phyloP scores from a whole-genome alignment of 2,888 invertebrate species.

The Dryomyza anilis region DNA sequence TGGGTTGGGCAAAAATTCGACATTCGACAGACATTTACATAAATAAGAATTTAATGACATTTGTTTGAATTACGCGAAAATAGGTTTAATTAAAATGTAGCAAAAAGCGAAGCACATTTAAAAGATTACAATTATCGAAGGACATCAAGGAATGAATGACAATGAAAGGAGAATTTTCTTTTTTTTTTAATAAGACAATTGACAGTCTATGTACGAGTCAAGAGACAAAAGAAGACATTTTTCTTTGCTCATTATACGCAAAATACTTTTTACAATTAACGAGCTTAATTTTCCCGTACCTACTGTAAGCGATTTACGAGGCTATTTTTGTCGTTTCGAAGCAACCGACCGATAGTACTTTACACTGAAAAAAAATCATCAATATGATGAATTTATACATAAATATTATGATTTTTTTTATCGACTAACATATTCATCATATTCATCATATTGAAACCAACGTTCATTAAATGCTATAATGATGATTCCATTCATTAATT shows the following conservation, averaged over 20 bases:
- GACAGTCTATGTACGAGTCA: too few relatives aligned
- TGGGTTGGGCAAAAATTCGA: too few relatives aligned
- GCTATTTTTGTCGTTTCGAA: neutral
- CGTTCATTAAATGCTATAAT: too few relatives aligned
- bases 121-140: slow-evolving; percentile 1
- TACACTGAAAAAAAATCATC: too few relatives aligned
- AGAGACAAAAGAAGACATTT: neutral
- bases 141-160: too few relatives aligned
- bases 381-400: too few relatives aligned
- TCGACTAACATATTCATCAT: too few relatives aligned
- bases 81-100: slow-evolving; percentile 28
- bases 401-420: too few relatives aligned
- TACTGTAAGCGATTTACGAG: neutral
- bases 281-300: slow-evolving; percentile 5
- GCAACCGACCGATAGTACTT: neutral
- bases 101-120: slow-evolving; percentile 4
- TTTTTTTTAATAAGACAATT: too few relatives aligned
- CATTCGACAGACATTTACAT: slow-evolving; percentile 16
- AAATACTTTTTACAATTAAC: slow-evolving; percentile 15
- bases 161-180: too few relatives aligned
- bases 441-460: too few relatives aligned
- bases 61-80: slow-evolving; percentile 21
- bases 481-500: too few relatives aligned
- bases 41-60: slow-evolving; percentile 32
- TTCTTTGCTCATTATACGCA: neutral